Conservation (phyloP, 2,113 vertebrate species). For the Telmatochromis sp. region DNA sequence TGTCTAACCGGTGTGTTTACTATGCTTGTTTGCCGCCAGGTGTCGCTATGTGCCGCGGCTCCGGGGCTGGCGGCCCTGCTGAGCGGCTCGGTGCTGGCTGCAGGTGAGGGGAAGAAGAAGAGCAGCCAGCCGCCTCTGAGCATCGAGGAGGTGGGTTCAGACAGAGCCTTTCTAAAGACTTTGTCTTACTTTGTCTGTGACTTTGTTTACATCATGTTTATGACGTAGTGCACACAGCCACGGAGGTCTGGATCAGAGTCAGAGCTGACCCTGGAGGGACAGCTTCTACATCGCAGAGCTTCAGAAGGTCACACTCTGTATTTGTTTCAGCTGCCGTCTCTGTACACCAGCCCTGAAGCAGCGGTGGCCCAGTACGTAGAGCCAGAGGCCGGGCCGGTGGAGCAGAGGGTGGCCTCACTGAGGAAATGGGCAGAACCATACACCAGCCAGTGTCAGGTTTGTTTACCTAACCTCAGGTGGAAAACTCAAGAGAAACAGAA, state of each 20-base stretch:
- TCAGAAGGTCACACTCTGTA: not conserved
- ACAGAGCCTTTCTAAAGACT: not conserved
- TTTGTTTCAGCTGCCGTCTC: conserved; percentile 77
- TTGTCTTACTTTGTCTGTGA: not conserved
- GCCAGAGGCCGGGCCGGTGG: conserved; percentile 69
- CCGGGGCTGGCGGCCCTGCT: conserved; percentile 71
- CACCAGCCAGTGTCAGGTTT: conserved; percentile 80
- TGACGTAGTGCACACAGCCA: not conserved
- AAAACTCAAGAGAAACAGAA: not conserved
- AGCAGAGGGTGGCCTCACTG: conserved; percentile 74
- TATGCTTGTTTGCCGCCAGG: conserved; percentile 49
- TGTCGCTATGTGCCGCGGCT: conserved; percentile 68
- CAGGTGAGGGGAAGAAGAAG: conserved; percentile 70
- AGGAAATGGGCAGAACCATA: conserved; percentile 78
- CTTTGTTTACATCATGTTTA: not conserved
- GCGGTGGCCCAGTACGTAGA: conserved; percentile 69
- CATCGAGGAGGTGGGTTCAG: conserved; percentile 76
- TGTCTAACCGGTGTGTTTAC: not conserved
- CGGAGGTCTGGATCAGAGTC: not conserved
- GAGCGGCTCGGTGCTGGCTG: conserved; percentile 74
- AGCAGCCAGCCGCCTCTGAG: conserved; percentile 57
- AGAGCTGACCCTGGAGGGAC: not conserved
- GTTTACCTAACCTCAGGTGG: not conserved
- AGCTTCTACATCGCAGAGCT: accelerated
- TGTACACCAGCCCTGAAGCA: conserved; percentile 77